Percentiles rank a stretch among this genome's conserved stretches.
Evolutionary conservation across 1,140 invertebrate genomes (phyloP).

Genomic region (Adoxophyes honmai): DNA sequence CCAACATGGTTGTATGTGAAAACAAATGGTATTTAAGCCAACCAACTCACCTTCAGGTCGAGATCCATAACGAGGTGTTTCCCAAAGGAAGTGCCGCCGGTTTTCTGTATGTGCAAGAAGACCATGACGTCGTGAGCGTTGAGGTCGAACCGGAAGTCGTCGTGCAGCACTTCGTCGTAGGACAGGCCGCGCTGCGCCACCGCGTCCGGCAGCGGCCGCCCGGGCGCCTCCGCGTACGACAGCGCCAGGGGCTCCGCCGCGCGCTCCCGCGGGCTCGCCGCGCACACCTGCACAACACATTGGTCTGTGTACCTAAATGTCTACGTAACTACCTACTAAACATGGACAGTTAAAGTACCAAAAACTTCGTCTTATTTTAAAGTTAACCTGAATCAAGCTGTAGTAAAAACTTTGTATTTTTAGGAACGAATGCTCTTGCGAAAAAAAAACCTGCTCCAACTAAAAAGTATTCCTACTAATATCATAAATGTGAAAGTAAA

Average conservation of each 20-base stretch:
- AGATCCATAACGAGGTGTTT: constrained; percentile 96
- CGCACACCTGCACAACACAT: constrained; percentile 79
- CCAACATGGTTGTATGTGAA: too few relatives aligned
- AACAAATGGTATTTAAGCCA: neutral
- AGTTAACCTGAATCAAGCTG: too few relatives aligned
- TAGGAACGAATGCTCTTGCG: too few relatives aligned
- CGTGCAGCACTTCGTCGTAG: constrained; percentile 90
- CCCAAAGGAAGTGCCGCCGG: constrained; percentile 93
- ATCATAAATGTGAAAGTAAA: too few relatives aligned
- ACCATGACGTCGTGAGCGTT: constrained; percentile 97
- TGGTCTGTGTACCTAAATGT: neutral
- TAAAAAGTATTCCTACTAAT: too few relatives aligned
- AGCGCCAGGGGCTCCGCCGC: constrained; percentile 60
- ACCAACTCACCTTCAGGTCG: constrained; percentile 85
- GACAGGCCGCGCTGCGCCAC: constrained; percentile 80
- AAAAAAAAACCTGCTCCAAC: too few relatives aligned
- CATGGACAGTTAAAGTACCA: too few relatives aligned
- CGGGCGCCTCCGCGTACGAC: constrained; percentile 78
- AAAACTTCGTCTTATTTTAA: too few relatives aligned
- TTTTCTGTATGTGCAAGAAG: constrained; percentile 98
- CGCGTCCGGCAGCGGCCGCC: constrained; percentile 76
- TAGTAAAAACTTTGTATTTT: too few relatives aligned
- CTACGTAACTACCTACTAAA: too few relatives aligned
- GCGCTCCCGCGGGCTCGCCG: constrained; percentile 82
- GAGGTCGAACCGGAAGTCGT: constrained; percentile 92